Conservation (phyloP, 2,888 invertebrate species). For the Danaus chrysippus region DNA sequence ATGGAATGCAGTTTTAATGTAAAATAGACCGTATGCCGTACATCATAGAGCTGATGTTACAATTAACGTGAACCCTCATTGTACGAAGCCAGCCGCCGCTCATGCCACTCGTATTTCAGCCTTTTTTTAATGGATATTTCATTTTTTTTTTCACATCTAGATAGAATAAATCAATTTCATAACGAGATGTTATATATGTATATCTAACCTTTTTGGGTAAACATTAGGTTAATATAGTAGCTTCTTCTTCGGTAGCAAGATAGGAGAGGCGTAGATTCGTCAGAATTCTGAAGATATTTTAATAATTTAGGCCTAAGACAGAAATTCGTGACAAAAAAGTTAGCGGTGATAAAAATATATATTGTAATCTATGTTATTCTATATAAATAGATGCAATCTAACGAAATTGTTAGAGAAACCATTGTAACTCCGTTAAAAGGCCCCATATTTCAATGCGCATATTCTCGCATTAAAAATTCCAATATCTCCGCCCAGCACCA, state of each 20-base stretch:
- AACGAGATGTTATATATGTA: slow-evolving; percentile 23
- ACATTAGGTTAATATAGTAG: not conserved
- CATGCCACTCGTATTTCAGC: slow-evolving; percentile 30
- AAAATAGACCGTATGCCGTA: slow-evolving; percentile 43
- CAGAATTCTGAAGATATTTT: too few relatives aligned
- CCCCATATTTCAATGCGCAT: too few relatives aligned
- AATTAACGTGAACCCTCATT: slow-evolving; percentile 33
- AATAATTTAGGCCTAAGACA: too few relatives aligned
- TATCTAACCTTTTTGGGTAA: not conserved
- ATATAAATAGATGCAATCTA: too few relatives aligned
- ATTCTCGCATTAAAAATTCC: too few relatives aligned
- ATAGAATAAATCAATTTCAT: slow-evolving; percentile 30
- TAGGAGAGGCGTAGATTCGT: too few relatives aligned
- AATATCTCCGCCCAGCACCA: too few relatives aligned
- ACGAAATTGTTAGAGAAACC: too few relatives aligned
- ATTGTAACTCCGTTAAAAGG: too few relatives aligned
- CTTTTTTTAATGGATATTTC: slow-evolving; percentile 34
- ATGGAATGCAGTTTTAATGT: slow-evolving; percentile 46
- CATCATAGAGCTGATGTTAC: slow-evolving; percentile 40
- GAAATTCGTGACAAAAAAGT: too few relatives aligned
- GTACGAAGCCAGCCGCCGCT: slow-evolving; percentile 27
- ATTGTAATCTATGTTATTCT: too few relatives aligned
- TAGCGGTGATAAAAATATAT: too few relatives aligned
- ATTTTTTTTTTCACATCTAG: slow-evolving; percentile 35
- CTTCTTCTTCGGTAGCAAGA: not conserved